Percentiles rank a stretch among this genome's conserved stretches.
phyloP scores from a whole-genome alignment of 1,140 invertebrate species.

The Drosophila littoralis region DNA sequence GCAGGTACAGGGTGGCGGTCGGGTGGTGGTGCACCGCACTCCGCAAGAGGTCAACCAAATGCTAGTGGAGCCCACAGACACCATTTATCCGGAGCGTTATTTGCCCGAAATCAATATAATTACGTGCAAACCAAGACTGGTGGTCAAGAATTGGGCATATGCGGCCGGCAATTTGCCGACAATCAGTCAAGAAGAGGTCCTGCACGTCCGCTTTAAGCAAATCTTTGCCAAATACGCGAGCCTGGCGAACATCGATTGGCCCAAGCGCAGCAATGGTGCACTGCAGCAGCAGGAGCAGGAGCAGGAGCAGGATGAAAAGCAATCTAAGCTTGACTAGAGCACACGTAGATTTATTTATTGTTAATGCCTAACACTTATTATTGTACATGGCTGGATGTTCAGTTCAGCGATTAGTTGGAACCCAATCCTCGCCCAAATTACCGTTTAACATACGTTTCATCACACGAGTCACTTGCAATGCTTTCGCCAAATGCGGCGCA shows the following conservation, averaged over 20 bases:
- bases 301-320: neutral
- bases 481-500: neutral
- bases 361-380: constrained; percentile 5
- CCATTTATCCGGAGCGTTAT: constrained; percentile 44
- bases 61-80: constrained; percentile 12
- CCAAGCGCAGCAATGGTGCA: neutral
- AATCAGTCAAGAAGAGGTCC: constrained; percentile 25
- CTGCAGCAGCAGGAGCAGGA: neutral
- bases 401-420: neutral
- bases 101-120: constrained; percentile 64
- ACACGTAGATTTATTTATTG: neutral
- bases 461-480: neutral
- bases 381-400: neutral
- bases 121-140: constrained; percentile 46
- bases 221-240: constrained; percentile 48
- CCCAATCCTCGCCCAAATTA: constrained; percentile 1
- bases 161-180: constrained; percentile 32
- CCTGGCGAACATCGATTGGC: neutral
- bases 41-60: constrained; percentile 39
- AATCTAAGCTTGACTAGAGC: neutral
- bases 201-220: constrained; percentile 18
- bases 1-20: constrained; percentile 34
- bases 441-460: neutral
- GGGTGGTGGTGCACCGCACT: constrained; percentile 18
- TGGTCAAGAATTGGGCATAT: constrained; percentile 68